Conservation (phyloP, 2,888 invertebrate species). For the Drosophila demipolita region DNA sequence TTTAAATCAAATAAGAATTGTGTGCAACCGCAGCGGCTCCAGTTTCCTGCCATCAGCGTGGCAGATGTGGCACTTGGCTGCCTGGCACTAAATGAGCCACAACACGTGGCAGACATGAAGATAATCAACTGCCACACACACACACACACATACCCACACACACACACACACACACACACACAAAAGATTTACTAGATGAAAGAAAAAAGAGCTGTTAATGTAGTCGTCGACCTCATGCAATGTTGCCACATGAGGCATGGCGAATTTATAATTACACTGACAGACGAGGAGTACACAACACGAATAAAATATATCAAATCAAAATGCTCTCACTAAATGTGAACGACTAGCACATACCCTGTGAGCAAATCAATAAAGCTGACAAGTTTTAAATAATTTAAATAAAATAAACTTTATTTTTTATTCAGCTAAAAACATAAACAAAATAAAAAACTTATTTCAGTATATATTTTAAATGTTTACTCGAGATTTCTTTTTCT, state of each 20-base stretch:
- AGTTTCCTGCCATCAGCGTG: constrained; percentile 9
- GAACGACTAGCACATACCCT: constrained; percentile 10
- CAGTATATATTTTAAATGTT: not conserved
- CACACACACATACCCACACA: not conserved
- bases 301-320: constrained; percentile 30
- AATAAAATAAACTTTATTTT: no score
- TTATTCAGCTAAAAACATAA: no score
- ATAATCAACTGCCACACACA: constrained; percentile 37
- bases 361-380: not conserved
- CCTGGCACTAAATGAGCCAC: constrained; percentile 57
- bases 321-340: not conserved
- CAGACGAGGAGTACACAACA: constrained; percentile 20
- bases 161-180: constrained; percentile 2
- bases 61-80: constrained; percentile 52
- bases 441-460: not conserved
- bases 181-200: constrained; percentile 3
- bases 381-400: not conserved
- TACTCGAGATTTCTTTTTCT: not conserved
- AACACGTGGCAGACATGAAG: constrained; percentile 57
- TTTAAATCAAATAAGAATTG: constrained; percentile 37
- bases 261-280: constrained; percentile 48
- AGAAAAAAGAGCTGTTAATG: constrained; percentile 48
- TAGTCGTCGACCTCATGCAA: constrained; percentile 72
- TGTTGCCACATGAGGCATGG: constrained; percentile 41
- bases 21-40: constrained; percentile 23